Evolutionary conservation across 2,113 vertebrate genomes (phyloP), one percentile per base, ranked within the genome.

Genomic region (Psammodynastes pulverulentus): DNA sequence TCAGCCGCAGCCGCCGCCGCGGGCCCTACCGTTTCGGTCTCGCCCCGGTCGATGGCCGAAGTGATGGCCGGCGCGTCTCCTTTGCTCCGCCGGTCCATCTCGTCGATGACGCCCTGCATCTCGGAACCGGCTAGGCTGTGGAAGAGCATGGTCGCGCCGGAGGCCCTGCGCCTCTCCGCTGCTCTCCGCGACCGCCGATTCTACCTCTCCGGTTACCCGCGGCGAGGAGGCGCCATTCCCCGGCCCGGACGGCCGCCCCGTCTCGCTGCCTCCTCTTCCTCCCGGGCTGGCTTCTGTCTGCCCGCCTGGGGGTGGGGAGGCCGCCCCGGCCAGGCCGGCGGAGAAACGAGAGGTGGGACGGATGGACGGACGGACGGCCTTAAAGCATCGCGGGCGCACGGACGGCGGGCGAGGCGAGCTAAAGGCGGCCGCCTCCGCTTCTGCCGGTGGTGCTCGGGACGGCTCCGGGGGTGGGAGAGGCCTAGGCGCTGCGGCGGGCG

Each of bases 41-140:
- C 99, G 95, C 99, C 99, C 98, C 99, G 99, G 97, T 99, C 99
- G 97, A 99, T 99, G 96, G 98, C 98, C 92, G 99, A 99, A 97
- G 99, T 99, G 98, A 99, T 99, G 96, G 98, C 98, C 87, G 98
- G 98, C 93, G 98, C 98, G 97, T 99, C 99, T 97, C 97, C 98
- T 97, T 99, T 99, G 94, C 97, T 98, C 97, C 99, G 98, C 95
- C 99, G 98, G 97, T 99, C 99, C 98, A 99, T 98, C 96, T 99
- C 98, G 95, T 99, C 99, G 98, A 99, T 99, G 97, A 99, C 98
- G 93, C 98, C 98, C 97, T 99, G 99, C 98, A 99, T 98, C 97
- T 99, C 99, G 96, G 98, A 98, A 97, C 98, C 99, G 94, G 99
- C 98, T 97, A 99, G 97, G 96, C 99, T 99, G 97, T 99, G 99